Base-by-base conservation (phyloP, 2,888 invertebrate species). In the Laspeyria flexula region DNA sequence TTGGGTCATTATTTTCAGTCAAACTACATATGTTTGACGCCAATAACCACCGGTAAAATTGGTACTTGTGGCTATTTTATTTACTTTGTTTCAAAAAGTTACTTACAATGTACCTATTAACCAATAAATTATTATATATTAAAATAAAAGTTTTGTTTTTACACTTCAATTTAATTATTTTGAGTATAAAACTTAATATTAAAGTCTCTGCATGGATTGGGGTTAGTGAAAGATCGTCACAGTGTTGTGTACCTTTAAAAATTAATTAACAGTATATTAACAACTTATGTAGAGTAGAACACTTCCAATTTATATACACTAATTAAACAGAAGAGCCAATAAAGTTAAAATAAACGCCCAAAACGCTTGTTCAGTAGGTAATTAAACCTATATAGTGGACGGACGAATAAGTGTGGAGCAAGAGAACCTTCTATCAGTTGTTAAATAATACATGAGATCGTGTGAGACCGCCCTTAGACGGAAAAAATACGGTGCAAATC, bases 381-480 rank as follows among this genome's bases (percentile, higher is more conserved):
- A 86, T 85, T 85, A 86, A 82, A 79, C 57, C 71, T 71, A 78
- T 80, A 75, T 75, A 75, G 66, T 67, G 68, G 62, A 71, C 59
- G 63, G 65, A 67, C 70, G 72, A 74, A 68, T 75, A 41, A 74
- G 68, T 70, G 71, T 73, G 65, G 69, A 78, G 75, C 71, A 73
- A 73, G 75, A 74, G 75, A 73, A 70, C 65, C 77, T 69, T 68
- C 74, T 72, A 75, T 69, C 61, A 58, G 56, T 47, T 44, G 54
- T 76, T 88, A 85, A 87, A 88, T 87, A 84, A 88, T 79, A 84
- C 83, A 87, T 87, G 56, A 39, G 54, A 55, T 58, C 71, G 77
- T 81, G 80, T 81, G 77, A 73, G 63, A 65, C 60, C 60, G 62
- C 63, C 73, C 68, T 79, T 78, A 76, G 55, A 68, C 62, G 53